A percentile compares a stretch with the other conserved stretches of the same genome.
phyloP scores from a whole-genome alignment of 2,113 vertebrate genomes.

The Psittacus erithacus region DNA sequence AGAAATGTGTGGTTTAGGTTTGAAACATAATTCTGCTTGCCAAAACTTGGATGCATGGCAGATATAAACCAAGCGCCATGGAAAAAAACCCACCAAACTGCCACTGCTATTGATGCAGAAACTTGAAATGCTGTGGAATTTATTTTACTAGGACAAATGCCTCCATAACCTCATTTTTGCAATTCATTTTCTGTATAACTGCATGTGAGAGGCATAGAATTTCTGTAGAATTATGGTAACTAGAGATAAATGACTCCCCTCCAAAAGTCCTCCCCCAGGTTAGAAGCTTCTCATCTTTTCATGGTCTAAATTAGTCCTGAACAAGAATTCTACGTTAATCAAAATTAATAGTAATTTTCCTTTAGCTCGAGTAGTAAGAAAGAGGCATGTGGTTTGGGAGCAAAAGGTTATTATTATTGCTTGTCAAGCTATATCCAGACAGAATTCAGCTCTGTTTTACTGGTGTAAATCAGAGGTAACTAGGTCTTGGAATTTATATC shows the following conservation, averaged over 20 bases:
- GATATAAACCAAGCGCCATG: neutral
- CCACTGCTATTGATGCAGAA: neutral
- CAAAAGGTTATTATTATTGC: constrained; percentile 7
- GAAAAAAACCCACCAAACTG: neutral
- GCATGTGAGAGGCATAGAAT: neutral
- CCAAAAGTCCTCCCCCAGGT: neutral
- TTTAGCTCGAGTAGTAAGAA: neutral
- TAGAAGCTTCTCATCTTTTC: constrained; percentile 4
- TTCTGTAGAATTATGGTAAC: neutral
- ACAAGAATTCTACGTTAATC: neutral
- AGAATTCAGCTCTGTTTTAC: neutral
- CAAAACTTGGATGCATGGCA: neutral
- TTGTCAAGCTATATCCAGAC: neutral
- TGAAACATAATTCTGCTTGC: neutral
- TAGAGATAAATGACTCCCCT: neutral
- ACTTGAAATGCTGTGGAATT: neutral
- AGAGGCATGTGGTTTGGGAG: constrained; percentile 1
- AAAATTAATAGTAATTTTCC: neutral
- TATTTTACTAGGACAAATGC: neutral
- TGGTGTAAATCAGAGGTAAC: neutral
- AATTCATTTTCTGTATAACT: neutral
- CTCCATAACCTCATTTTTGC: neutral
- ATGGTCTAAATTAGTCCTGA: neutral
- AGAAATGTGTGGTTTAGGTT: neutral
- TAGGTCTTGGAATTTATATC: neutral